Conservation (phyloP, 1,140 invertebrate genomes). For the Hirudo medicinalis region DNA sequence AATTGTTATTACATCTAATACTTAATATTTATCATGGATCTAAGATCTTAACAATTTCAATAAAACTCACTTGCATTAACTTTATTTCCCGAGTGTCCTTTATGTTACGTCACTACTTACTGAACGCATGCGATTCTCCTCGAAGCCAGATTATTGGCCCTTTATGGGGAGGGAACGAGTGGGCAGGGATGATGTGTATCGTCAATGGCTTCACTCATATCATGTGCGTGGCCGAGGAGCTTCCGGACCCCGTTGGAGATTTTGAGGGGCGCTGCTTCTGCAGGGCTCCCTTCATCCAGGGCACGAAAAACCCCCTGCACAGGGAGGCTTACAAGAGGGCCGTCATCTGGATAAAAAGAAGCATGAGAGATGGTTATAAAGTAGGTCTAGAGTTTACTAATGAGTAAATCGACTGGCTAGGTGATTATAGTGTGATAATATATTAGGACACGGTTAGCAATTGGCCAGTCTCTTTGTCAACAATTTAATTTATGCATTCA, state of each 20-base stretch:
- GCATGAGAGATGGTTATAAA: conserved; percentile 9
- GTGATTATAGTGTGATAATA: no score
- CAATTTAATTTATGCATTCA: background rate
- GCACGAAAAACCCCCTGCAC: background rate
- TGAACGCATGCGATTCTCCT: no score
- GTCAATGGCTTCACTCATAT: conserved; percentile 4
- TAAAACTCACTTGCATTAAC: no score
- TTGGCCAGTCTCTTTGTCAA: no score
- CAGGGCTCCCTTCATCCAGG: background rate
- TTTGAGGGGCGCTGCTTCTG: background rate
- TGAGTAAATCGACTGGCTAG: background rate
- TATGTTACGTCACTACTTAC: no score
- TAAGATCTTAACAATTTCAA: no score
- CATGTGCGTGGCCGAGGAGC: conserved; percentile 1
- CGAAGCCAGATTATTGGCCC: conserved; percentile 4
- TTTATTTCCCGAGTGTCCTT: no score
- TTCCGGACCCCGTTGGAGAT: background rate
- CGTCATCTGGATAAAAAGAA: conserved; percentile 9
- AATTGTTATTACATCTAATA: no score
- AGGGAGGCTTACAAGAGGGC: conserved; percentile 8
- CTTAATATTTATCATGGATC: no score
- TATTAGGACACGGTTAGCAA: no score
- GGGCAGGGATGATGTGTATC: background rate
- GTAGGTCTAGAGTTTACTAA: background rate
- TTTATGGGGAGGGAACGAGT: conserved; percentile 2